These are phyloP conservation scores for Phorcus lineatus DNA, from an alignment of 2,888 invertebrate species.

Conservation along the genomic window DNA sequence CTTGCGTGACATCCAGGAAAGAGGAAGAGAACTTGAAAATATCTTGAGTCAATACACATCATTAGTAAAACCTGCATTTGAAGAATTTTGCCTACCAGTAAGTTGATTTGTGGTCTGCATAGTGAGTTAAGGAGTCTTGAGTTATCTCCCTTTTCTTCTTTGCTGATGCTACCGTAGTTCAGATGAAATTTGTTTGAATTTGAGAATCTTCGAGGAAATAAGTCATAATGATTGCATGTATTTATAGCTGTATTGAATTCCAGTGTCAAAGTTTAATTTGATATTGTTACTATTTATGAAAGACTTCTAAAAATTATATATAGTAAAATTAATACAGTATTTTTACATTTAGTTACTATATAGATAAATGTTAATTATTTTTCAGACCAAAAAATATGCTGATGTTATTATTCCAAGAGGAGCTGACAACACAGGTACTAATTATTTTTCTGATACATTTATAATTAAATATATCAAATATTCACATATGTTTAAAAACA, in stretches of 20 bases:
- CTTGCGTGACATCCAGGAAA: conserved; percentile 94
- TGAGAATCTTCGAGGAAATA: too few relatives aligned
- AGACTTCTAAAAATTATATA: background rate
- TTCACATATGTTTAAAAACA: too few relatives aligned
- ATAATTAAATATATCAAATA: too few relatives aligned
- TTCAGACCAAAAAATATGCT: conserved; percentile 98
- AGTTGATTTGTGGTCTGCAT: conserved; percentile 73
- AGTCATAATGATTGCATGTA: too few relatives aligned
- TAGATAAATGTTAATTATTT: conserved; percentile 34
- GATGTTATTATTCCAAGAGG: conserved; percentile 99
- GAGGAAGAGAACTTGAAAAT: conserved; percentile 93
- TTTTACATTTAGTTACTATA: background rate
- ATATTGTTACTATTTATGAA: background rate
- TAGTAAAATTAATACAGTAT: too few relatives aligned
- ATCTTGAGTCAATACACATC: conserved; percentile 97
- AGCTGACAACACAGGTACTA: conserved; percentile 86
- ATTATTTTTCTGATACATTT: too few relatives aligned
- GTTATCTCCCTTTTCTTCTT: background rate
- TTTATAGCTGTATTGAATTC: too few relatives aligned
- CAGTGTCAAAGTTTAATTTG: too few relatives aligned
- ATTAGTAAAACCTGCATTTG: conserved; percentile 99
- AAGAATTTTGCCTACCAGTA: conserved; percentile 98
- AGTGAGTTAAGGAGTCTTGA: too few relatives aligned
- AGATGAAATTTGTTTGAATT: too few relatives aligned
- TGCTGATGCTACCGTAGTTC: background rate